Conservation (phyloP, 2,113 vertebrate genomes). For the Phylloscopus whistleri region DNA sequence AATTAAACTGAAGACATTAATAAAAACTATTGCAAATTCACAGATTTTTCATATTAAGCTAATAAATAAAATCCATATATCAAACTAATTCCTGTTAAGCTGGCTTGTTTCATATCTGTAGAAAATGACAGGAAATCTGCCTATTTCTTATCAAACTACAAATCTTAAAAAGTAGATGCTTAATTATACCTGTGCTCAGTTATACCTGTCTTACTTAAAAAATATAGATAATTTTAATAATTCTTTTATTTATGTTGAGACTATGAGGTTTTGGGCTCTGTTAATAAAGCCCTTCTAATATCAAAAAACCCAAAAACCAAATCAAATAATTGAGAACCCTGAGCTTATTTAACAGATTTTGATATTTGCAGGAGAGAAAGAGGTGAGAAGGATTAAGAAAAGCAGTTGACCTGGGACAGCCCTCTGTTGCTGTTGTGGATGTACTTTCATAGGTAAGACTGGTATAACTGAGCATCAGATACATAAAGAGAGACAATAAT, state of each 20-base stretch:
- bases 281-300: background rate
- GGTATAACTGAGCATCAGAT: background rate
- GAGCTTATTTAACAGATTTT: background rate
- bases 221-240: background rate
- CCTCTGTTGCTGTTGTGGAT: background rate
- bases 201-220: background rate
- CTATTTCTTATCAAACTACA: background rate
- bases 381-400: background rate
- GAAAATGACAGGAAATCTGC: background rate
- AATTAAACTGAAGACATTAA: background rate
- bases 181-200: too few species aligned
- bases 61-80: background rate
- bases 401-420: background rate
- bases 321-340: background rate
- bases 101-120: background rate
- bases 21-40: background rate
- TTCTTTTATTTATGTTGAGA: background rate
- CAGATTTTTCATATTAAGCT: background rate
- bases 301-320: background rate
- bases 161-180: background rate
- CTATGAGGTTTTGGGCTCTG: background rate
- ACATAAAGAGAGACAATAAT: background rate
- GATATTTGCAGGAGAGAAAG: background rate
- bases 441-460: background rate
- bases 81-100: background rate